Conservation (phyloP, 2,797 vertebrate genomes). For the Nyctalus aviator region DNA sequence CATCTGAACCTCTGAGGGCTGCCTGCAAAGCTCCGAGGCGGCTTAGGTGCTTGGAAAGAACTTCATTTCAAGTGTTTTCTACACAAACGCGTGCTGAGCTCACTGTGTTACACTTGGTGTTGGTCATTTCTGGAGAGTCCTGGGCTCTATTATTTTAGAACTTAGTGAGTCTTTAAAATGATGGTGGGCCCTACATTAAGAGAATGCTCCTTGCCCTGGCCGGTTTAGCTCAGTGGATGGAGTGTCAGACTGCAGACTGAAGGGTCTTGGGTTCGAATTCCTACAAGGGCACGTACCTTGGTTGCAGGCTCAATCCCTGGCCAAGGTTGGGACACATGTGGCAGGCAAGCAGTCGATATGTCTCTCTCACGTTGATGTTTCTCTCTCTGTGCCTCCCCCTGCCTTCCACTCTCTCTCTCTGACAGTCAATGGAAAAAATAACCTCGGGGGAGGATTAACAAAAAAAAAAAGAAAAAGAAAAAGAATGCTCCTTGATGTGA, state of each 20-base stretch:
- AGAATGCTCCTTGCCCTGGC: not conserved
- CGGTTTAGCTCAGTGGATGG: not conserved
- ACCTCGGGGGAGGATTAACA: not conserved
- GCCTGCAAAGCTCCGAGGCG: not conserved
- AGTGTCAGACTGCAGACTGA: not conserved
- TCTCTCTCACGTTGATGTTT: not conserved
- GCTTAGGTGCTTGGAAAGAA: not conserved
- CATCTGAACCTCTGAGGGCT: not conserved
- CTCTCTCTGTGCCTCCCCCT: not conserved
- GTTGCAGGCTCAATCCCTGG: not conserved
- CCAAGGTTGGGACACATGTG: not conserved
- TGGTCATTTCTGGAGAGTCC: not conserved
- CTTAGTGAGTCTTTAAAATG: not conserved
- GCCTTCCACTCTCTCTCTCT: not conserved
- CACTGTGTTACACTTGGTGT: not conserved
- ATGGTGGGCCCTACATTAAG: not conserved
- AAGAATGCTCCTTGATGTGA: not conserved
- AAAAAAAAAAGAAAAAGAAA: not conserved
- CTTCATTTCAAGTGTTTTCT: conserved; percentile 1
- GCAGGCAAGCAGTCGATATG: not conserved
- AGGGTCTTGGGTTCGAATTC: not conserved
- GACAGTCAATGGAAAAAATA: not conserved
- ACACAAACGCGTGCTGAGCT: not conserved
- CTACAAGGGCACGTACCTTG: not conserved
- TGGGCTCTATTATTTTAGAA: not conserved